A percentile compares a stretch with the other conserved stretches of the same genome.
These are phyloP conservation scores for Clivina fossor DNA, from an alignment of 2,888 invertebrate genomes.

Conservation along the genomic window DNA sequence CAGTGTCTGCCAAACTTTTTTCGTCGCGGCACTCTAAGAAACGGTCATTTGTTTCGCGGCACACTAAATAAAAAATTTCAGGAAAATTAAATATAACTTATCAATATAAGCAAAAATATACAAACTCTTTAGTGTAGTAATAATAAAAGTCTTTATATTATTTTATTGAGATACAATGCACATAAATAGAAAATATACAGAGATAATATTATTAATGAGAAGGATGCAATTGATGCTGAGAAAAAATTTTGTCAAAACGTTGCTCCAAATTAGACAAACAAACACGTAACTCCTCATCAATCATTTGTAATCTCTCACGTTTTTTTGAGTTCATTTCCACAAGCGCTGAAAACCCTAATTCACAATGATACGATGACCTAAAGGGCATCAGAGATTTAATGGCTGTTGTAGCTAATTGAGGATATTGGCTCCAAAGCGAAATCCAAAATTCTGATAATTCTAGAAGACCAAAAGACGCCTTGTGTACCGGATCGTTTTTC, in stretches of 20 bases:
- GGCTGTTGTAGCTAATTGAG: slow-evolving; percentile 4
- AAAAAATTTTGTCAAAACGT: not conserved
- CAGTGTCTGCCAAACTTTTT: slow-evolving; percentile 4
- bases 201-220: too few relatives aligned
- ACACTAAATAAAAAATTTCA: slow-evolving; percentile 1
- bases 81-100: slow-evolving; percentile 4
- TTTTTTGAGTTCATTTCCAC: slow-evolving; percentile 9
- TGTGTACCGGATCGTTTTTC: not conserved
- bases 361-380: slow-evolving; percentile 1
- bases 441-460: slow-evolving; percentile 8
- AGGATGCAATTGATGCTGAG: not conserved
- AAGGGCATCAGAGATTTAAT: not conserved
- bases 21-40: not conserved
- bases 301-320: not conserved
- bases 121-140: not conserved
- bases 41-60: not conserved
- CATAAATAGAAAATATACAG: too few relatives aligned
- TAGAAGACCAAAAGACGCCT: not conserved
- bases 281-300: slow-evolving; percentile 7
- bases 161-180: too few relatives aligned
- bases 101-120: not conserved
- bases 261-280: slow-evolving; percentile 10
- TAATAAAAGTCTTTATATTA: not conserved
- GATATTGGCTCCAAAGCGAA: slow-evolving; percentile 11
- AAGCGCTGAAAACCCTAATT: slow-evolving; percentile 4